Conservation (phyloP, 2,888 invertebrate genomes). For the Liopterus haemorrhoidalis region DNA sequence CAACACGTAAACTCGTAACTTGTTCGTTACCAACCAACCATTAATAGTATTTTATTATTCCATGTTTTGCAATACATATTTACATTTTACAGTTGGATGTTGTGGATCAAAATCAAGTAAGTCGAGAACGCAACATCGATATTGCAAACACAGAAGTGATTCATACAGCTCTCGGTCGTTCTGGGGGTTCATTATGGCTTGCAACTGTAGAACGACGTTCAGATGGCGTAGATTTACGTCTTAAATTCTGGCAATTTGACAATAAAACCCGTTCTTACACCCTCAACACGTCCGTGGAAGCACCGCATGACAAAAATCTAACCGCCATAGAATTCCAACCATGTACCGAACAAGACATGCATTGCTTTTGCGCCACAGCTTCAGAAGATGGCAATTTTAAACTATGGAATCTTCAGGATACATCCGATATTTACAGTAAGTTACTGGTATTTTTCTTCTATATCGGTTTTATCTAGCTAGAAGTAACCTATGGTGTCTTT, state of each 20-base stretch:
- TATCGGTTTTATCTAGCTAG: no score
- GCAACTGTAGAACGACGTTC: conserved; percentile 62
- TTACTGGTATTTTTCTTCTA: no score
- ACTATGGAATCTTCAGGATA: conserved; percentile 60
- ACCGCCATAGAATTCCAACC: conserved; percentile 58
- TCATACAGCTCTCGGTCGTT: conserved; percentile 58
- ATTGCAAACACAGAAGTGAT: conserved; percentile 62
- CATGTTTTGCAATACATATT: no score
- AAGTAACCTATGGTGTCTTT: conserved; percentile 21
- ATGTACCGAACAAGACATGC: conserved; percentile 39
- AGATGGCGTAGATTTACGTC: conserved; percentile 57
- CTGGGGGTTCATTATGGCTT: conserved; percentile 63
- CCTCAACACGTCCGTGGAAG: conserved; percentile 67
- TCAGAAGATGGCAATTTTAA: conserved; percentile 65
- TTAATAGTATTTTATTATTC: no score
- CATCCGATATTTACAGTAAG: conserved; percentile 51
- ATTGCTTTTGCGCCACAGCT: conserved; percentile 56
- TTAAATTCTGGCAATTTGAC: conserved; percentile 72
- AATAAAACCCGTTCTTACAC: conserved; percentile 54
- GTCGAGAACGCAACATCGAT: conserved; percentile 53
- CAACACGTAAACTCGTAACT: no score
- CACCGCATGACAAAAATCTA: conserved; percentile 61
- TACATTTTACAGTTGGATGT: conserved; percentile 57
- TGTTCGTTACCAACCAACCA: background rate
- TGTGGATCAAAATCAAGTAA: conserved; percentile 62